Evolutionary conservation across 1,140 invertebrate species (phyloP).

Genomic region (Leptestheria dahalacensis): DNA sequence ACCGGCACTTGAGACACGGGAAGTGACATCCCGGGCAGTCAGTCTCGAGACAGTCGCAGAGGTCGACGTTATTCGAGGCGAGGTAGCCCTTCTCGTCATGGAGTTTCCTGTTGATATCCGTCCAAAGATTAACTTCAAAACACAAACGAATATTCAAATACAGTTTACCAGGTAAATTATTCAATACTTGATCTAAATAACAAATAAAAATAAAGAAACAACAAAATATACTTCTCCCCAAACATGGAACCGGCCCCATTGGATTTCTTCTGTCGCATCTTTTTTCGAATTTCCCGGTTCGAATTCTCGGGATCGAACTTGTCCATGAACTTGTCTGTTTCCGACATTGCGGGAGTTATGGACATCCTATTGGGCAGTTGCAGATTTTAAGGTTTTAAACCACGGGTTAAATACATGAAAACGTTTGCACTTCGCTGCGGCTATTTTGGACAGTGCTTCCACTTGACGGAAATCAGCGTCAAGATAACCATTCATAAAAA

Average conservation of each 20-base stretch:
- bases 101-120: conserved; percentile 16
- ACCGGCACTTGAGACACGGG: conserved; percentile 53
- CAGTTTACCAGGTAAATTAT: not conserved
- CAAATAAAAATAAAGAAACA: conserved; percentile 22
- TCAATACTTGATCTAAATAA: conserved; percentile 20
- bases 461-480: too few relatives aligned
- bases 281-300: conserved; percentile 12
- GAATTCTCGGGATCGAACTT: conserved; percentile 9
- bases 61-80: conserved; percentile 39
- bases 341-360: conserved; percentile 8
- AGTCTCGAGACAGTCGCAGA: conserved; percentile 59
- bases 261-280: conserved; percentile 6
- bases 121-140: not conserved
- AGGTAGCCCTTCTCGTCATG: conserved; percentile 31
- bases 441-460: too few relatives aligned
- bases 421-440: too few relatives aligned
- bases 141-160: not conserved
- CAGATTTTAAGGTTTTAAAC: too few relatives aligned
- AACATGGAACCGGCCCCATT: not conserved
- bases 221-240: conserved; percentile 1
- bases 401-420: too few relatives aligned
- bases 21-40: conserved; percentile 63
- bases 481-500: too few relatives aligned
- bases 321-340: conserved; percentile 14
- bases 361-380: not conserved